Conservation (phyloP, 2,113 vertebrate species). For the Microcebus griseorufus region DNA sequence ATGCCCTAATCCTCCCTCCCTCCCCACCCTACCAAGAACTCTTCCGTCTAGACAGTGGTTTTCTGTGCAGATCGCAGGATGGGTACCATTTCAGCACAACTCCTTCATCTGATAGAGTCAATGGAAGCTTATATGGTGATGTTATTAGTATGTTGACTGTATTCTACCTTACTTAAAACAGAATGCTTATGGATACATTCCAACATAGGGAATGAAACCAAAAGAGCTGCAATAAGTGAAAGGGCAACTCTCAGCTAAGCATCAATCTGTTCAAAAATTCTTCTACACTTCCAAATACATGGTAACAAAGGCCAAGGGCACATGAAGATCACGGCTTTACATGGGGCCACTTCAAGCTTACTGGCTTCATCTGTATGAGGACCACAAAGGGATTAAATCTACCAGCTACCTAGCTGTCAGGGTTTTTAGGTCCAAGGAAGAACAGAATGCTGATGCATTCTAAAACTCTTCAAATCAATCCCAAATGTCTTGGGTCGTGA, state of each 20-base stretch:
- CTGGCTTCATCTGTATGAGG: neutral
- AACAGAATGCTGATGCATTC: neutral
- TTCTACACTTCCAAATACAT: neutral
- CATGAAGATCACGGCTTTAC: fast-evolving
- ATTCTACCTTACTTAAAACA: neutral
- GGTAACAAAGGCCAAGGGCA: neutral
- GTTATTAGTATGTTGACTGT: neutral
- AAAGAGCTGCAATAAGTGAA: neutral
- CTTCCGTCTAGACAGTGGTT: neutral
- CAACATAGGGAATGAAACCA: neutral
- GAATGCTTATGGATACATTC: neutral
- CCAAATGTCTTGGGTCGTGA: neutral
- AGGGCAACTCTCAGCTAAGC: neutral
- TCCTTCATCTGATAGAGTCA: neutral
- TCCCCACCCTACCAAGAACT: neutral
- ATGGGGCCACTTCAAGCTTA: neutral
- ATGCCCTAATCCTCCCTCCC: neutral
- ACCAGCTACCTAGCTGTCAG: neutral
- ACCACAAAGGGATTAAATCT: neutral
- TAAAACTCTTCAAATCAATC: neutral
- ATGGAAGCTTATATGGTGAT: neutral
- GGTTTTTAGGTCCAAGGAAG: neutral
- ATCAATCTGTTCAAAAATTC: neutral
- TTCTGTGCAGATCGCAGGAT: neutral
- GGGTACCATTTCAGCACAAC: neutral